Conservation (phyloP, 2,888 invertebrate genomes). For the Drosophila paracracens region DNA sequence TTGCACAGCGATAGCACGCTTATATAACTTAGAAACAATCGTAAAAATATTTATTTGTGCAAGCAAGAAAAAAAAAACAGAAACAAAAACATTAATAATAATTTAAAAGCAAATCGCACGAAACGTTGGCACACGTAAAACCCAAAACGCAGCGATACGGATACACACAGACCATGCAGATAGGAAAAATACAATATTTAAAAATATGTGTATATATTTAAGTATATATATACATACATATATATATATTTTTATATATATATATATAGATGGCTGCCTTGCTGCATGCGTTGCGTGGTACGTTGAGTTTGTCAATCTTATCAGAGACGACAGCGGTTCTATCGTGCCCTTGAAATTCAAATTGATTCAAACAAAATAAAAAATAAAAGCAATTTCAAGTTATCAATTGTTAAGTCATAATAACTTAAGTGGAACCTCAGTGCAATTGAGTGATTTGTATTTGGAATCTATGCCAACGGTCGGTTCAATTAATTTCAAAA, state of each 20-base stretch:
- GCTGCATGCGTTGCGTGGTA: constrained; percentile 48
- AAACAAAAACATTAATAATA: constrained; percentile 36
- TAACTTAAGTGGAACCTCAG: constrained; percentile 44
- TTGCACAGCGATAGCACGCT: constrained; percentile 69
- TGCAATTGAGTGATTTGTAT: constrained; percentile 16
- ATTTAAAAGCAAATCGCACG: constrained; percentile 59
- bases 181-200: constrained; percentile 38
- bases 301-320: constrained; percentile 72
- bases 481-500: constrained; percentile 15
- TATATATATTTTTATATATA: constrained; percentile 23
- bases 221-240: constrained; percentile 4
- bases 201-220: constrained; percentile 7
- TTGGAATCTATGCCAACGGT: constrained; percentile 1
- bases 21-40: constrained; percentile 71
- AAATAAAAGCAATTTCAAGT: constrained; percentile 51
- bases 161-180: constrained; percentile 55
- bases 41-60: constrained; percentile 42
- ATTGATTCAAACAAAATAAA: constrained; percentile 57
- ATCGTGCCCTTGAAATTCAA: constrained; percentile 72
- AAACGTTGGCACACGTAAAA: constrained; percentile 54
- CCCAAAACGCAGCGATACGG: constrained; percentile 56
- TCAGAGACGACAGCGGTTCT: constrained; percentile 57
- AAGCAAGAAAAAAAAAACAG: constrained; percentile 26
- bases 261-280: constrained; percentile 36
- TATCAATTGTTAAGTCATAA: constrained; percentile 41